Evolutionary conservation across 2,888 invertebrate species (phyloP), one percentile per base, ranked within the genome.

Genomic region (Epiblema foenella): DNA sequence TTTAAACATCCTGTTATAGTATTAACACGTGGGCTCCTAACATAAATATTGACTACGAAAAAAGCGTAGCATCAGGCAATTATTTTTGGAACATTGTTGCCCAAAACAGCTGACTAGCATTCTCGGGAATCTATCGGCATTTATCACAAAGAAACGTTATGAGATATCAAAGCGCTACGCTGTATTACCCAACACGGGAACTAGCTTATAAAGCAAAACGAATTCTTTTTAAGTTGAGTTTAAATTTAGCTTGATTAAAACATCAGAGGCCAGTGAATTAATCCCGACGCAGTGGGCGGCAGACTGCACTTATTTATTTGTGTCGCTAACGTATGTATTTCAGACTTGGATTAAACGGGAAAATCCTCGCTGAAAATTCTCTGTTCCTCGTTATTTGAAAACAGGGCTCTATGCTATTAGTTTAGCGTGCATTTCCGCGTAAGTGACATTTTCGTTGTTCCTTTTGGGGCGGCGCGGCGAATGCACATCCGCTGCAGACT

Each of bases 1-100:
- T 88, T 87, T 78, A 91, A 92, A 92, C 91, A 91, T 92, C 91
- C 93, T 90, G 92, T 85, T 85, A 78, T 81, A 85, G 79, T 83
- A 83, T 86, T 88, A 89, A 89, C 91, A 91, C 89, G 86, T 90
- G 91, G 84, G 79, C 75, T 73, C 75, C 77, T 86, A 84, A 83
- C 83, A 83, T 91, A 91, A 92, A 93, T 87, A 91, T 88, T 88
- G 85, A 86, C 79, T 83, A 80, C 76, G 81, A 82, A 85, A 88
- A 85, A 89, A 85, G 79, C 83, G 77, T 79, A 83, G 83, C 74
- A 84, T 85, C 82, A 86, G 83, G 80, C 80, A 82, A 85, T 86
- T 85, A 83, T 88, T 86, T 87, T 86, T 85, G 86, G 83, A 62
- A 69, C 63, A 72, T 74, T 74, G 68, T 72, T 46, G 58, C 51